Evolutionary conservation across 2,797 vertebrate genomes (phyloP).

Genomic region (Microcaecilia unicolor): DNA sequence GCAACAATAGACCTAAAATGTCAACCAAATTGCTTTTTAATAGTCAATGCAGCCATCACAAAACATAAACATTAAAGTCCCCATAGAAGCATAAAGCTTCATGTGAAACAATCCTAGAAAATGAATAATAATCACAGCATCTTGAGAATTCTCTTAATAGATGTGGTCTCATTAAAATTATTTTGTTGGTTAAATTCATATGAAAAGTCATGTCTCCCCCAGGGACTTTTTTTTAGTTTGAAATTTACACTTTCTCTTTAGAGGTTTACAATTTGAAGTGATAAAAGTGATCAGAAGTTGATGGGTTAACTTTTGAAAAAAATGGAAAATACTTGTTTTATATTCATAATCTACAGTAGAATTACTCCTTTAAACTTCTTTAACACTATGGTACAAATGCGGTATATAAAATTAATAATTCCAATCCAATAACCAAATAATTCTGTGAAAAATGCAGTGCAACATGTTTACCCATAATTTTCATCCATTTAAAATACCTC

Average conservation of each 20-base stretch:
- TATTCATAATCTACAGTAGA: no score
- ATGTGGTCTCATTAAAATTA: conserved; percentile 58
- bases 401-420: no score
- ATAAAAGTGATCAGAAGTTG: conserved; percentile 27
- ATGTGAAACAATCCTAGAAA: conserved; percentile 64
- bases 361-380: no score
- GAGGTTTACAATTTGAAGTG: conserved; percentile 30
- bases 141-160: conserved; percentile 64
- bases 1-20: conserved; percentile 73
- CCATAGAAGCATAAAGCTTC: conserved; percentile 60
- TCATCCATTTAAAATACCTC: no score
- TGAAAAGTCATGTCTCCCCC: conserved; percentile 44
- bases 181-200: conserved; percentile 52
- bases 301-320: conserved; percentile 26
- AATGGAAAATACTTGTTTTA: no score
- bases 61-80: conserved; percentile 70
- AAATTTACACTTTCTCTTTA: conserved; percentile 37
- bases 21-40: conserved; percentile 77
- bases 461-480: no score
- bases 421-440: background rate
- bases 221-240: conserved; percentile 41
- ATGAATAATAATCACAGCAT: conserved; percentile 68
- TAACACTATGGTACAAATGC: no score
- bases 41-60: conserved; percentile 64
- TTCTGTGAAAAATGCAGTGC: background rate